Conservation (phyloP, 2,888 invertebrate genomes). For the Cephus spinipes region DNA sequence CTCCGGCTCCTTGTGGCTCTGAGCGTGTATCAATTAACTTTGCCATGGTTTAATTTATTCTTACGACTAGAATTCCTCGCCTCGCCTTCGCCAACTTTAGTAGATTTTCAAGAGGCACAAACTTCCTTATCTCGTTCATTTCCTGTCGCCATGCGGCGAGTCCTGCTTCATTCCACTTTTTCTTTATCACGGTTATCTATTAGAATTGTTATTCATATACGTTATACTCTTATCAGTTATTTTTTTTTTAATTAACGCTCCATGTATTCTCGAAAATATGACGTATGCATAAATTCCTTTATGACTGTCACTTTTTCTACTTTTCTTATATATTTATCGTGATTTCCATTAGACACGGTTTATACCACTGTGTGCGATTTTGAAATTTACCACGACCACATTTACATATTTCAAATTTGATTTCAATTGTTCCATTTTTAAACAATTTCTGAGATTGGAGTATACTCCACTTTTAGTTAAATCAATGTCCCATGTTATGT, state of each 20-base stretch:
- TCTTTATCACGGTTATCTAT: background rate
- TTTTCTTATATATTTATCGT: background rate
- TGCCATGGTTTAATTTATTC: background rate
- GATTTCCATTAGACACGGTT: background rate
- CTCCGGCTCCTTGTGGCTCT: background rate
- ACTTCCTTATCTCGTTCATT: constrained; percentile 29
- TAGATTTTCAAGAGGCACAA: constrained; percentile 28
- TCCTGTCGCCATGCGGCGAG: constrained; percentile 3
- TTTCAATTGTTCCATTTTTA: background rate
- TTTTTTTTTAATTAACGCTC: background rate
- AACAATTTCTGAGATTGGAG: background rate
- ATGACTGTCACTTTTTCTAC: background rate
- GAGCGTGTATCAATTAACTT: background rate
- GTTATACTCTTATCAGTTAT: background rate
- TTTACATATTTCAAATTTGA: background rate
- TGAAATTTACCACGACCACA: background rate
- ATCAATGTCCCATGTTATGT: background rate
- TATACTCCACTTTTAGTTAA: background rate
- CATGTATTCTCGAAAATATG: background rate
- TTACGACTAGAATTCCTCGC: background rate
- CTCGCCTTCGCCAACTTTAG: background rate
- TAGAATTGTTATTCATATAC: background rate
- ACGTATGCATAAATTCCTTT: background rate
- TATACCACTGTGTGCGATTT: background rate
- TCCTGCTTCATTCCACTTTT: background rate